phyloP scores from a whole-genome alignment of 2,797 vertebrate genomes.

The Simalia tracyae region DNA sequence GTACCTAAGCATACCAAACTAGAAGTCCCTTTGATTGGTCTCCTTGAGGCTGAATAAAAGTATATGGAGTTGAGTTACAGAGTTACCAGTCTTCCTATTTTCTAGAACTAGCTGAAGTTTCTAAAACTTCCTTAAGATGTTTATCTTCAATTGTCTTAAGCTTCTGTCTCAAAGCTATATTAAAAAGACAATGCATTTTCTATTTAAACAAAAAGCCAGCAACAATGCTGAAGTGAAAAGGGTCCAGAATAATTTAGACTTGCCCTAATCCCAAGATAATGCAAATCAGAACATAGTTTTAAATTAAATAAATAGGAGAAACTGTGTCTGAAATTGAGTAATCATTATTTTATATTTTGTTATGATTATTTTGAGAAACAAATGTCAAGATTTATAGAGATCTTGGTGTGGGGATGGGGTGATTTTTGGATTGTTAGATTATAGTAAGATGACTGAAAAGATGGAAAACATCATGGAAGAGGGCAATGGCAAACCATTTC shows the following conservation, averaged over 20 bases:
- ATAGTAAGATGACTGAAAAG: too few relatives aligned
- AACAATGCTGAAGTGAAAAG: not conserved
- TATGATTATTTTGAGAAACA: not conserved
- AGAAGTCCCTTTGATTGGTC: not conserved
- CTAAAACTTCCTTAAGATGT: not conserved
- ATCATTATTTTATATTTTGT: not conserved
- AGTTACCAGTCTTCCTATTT: not conserved
- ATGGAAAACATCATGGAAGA: too few relatives aligned
- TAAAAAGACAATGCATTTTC: not conserved
- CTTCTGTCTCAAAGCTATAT: not conserved
- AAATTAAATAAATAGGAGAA: not conserved
- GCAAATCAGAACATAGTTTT: too few relatives aligned
- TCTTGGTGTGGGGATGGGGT: too few relatives aligned
- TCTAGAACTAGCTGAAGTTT: not conserved
- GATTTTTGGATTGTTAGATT: too few relatives aligned
- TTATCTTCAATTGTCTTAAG: not conserved
- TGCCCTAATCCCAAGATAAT: too few relatives aligned
- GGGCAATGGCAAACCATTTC: too few relatives aligned
- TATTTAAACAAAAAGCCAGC: not conserved
- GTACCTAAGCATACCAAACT: not conserved
- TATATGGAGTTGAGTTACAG: not conserved
- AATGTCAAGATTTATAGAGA: not conserved
- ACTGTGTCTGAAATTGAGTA: not conserved
- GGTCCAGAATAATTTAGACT: not conserved
- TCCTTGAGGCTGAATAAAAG: not conserved